Percentiles rank a stretch among this genome's conserved stretches.
Evolutionary conservation across 2,888 invertebrate species (phyloP).

Genomic region (Scaptomyza cyrtandrae): DNA sequence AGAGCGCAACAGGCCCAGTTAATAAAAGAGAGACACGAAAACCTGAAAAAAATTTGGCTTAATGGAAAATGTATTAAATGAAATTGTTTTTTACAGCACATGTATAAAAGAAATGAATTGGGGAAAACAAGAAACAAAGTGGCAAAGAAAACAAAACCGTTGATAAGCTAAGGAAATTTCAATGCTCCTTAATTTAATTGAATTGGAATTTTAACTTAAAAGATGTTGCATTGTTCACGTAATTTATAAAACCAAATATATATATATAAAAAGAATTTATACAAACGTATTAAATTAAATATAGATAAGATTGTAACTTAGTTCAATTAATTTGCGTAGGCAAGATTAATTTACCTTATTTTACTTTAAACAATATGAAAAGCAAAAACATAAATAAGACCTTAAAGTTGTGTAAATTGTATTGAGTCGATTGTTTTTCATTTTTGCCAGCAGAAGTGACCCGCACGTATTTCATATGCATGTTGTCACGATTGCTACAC

Average conservation of each 20-base stretch:
- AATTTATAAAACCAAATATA: too few species aligned
- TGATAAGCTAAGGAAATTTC: neutral
- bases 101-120: conserved; percentile 10
- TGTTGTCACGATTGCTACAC: conserved; percentile 35
- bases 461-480: conserved; percentile 18
- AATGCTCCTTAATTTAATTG: conserved; percentile 5
- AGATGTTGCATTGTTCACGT: neutral
- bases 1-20: conserved; percentile 47
- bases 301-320: neutral
- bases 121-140: neutral
- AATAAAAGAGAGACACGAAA: neutral
- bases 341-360: neutral
- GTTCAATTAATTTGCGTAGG: too few species aligned
- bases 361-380: neutral
- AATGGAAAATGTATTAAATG: conserved; percentile 58
- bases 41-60: conserved; percentile 41
- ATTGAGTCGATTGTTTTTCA: neutral
- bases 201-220: conserved; percentile 14
- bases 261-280: too few species aligned
- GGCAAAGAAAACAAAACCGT: neutral
- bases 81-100: conserved; percentile 43
- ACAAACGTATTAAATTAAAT: neutral
- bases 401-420: neutral
- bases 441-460: neutral
- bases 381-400: neutral